Base-by-base conservation (phyloP, 2,888 invertebrate genomes). In the Drosophila acutilabella region DNA sequence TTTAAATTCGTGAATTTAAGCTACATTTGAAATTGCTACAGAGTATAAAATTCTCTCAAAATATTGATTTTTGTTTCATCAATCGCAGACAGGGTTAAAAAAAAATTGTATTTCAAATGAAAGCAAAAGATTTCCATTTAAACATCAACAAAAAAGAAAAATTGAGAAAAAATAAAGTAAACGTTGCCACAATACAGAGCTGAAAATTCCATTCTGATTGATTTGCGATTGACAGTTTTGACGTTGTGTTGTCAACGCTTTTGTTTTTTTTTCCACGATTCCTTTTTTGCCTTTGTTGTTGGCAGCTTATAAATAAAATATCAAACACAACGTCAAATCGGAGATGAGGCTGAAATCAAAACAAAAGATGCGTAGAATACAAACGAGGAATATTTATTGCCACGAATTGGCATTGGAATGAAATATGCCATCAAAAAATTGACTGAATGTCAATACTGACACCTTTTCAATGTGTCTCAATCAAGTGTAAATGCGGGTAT, bases 171-270 rank as follows among this genome's bases (percentile, higher is more conserved):
- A 47, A 26, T 14, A 26, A 44, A 45, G 36, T 14, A 59, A 23
- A 23, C 26, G 56, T 44, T 64, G 58, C 71, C 76, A 61, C 81
- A 70, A 82, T 85, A 70, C 51, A 59, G 26, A 41, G 45, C 53
- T 52, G 51, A 59, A 65, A 81, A 88, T 86, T 76, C 70, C 59
- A 71, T 76, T 86, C 71, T 82, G 89, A 89, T 89, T 88, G 90
- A 90, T 82, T 82, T 75, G 66, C 73, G 84, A 78, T 77, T 81
- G 83, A 78, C 90, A 86, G 71, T 66, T 90, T 78, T 86, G 89
- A 84, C 84, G 71, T 78, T 76, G 78, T 78, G 79, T 74, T 81
- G 72, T 75, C 75, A 62, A 38, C 70, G 71, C 56, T 72, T 67
- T 80, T 59, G 42, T 26, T 52, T 52, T 23, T 23, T 44, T 14